Evolutionary conservation across 2,888 invertebrate species (phyloP), one percentile per base, ranked within the genome.

Genomic region (Drosophila diplacantha): DNA sequence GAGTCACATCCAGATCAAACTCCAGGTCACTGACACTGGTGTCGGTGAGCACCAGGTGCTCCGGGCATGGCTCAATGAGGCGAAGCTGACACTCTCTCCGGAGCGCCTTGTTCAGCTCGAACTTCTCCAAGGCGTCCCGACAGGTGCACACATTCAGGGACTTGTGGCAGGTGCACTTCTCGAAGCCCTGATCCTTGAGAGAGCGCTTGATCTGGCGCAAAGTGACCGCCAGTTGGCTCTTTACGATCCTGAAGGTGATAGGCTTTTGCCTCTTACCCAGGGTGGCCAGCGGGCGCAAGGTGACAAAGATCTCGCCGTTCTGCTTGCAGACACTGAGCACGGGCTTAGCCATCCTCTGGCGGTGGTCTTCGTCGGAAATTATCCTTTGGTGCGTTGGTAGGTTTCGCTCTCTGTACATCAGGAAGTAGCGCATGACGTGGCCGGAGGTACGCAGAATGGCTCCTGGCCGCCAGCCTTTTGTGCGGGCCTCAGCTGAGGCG

Each of bases 221-320:
- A 1, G 90, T 89, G 26, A 89, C 88, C 2, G 79, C 67, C 1
- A 84, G 49, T 38, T 91, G 89, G 75, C 91, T 91, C 76, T 92
- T 92, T 2, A 91, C 90, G 24, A 93, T 92, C 85, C 91, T 92
- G 75, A 93, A 93, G 50, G 92, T 89, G 86, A 93, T 89, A 0
- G 93, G 93, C 49, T 92, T 91, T 78, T 71, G 69, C 2, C 58
- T 34, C 6, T 62, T 18, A 1, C 31, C 43, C 3, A 55, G 38
- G 6, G 29, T 53, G 9, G 46, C 51, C 14, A 49, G 37, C 0
- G 73, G 52, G 1, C 58, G 59, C 1, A 78, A 31, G 75, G 92
- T 92, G 71, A 93, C 91, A 41, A 90, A 90, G 75, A 92, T 92
- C 3, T 90, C 88, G 1, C 92, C 93, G 26, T 92, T 91, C 77